A percentile compares a stretch with the other conserved stretches of the same genome.
phyloP scores from a whole-genome alignment of 2,888 invertebrate species.

The Tiphia femorata region DNA sequence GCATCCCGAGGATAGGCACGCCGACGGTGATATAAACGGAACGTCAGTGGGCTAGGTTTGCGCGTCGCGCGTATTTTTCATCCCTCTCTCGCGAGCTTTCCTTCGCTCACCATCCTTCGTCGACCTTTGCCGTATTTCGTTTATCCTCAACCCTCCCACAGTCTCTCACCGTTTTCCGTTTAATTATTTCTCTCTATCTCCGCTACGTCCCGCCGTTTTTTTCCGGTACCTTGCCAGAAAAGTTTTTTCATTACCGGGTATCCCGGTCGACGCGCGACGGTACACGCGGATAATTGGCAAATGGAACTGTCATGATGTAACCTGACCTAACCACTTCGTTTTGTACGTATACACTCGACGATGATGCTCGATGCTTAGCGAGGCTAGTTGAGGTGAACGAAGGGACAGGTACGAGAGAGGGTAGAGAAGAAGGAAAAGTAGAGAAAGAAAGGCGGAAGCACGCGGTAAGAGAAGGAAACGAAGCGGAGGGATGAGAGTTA shows the following conservation, averaged over 20 bases:
- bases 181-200: conserved; percentile 1
- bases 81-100: neutral
- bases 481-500: no score
- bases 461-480: no score
- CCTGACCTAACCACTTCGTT: neutral
- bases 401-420: no score
- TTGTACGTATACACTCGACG: neutral
- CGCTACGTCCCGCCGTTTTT: conserved; percentile 11
- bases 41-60: neutral
- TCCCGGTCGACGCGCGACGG: no score
- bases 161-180: neutral
- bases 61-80: no score
- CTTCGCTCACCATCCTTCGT: neutral
- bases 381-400: neutral
- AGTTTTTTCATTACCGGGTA: conserved; percentile 41
- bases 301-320: neutral
- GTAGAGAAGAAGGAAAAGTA: no score
- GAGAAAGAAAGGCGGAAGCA: no score
- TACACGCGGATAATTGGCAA: conserved; percentile 7
- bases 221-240: conserved; percentile 13
- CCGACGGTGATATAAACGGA: conserved; percentile 2
- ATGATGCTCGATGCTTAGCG: neutral
- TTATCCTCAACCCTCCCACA: neutral
- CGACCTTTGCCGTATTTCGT: no score
- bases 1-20: neutral